A percentile compares a stretch with the other conserved stretches of the same genome.
Conservation (phyloP, 2,888 invertebrate genomes). For the Syrphus vitripennis region DNA sequence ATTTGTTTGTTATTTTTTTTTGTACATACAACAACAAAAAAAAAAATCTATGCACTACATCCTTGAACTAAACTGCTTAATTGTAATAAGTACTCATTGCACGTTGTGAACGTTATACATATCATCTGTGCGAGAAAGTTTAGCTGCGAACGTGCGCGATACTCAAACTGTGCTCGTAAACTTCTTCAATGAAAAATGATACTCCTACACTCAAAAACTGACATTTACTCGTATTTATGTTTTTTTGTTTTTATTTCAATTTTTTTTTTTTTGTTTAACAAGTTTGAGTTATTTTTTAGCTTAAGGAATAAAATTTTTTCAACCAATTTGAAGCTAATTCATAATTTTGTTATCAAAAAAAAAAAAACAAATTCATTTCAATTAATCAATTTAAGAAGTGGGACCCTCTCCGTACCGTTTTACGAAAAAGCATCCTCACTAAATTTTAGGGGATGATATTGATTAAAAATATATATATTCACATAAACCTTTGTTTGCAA, state of each 20-base stretch:
- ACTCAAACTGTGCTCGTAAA: not conserved
- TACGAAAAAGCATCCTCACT: no score
- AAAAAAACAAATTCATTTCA: no score
- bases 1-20: not conserved
- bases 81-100: slow-evolving; percentile 31
- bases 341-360: not conserved
- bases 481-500: no score
- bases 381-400: not conserved
- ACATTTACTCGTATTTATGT: not conserved
- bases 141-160: slow-evolving; percentile 6
- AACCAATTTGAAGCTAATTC: not conserved
- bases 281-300: not conserved
- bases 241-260: not conserved
- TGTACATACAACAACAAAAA: not conserved
- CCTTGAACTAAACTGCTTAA: not conserved
- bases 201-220: not conserved
- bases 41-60: not conserved
- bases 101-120: not conserved
- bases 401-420: no score
- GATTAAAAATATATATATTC: no score
- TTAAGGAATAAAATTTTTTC: not conserved
- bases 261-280: not conserved
- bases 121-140: not conserved
- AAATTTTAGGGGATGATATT: no score
- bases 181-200: not conserved